phyloP scores from a whole-genome alignment of 1,140 invertebrate species.

The Maconellicoccus hirsutus region DNA sequence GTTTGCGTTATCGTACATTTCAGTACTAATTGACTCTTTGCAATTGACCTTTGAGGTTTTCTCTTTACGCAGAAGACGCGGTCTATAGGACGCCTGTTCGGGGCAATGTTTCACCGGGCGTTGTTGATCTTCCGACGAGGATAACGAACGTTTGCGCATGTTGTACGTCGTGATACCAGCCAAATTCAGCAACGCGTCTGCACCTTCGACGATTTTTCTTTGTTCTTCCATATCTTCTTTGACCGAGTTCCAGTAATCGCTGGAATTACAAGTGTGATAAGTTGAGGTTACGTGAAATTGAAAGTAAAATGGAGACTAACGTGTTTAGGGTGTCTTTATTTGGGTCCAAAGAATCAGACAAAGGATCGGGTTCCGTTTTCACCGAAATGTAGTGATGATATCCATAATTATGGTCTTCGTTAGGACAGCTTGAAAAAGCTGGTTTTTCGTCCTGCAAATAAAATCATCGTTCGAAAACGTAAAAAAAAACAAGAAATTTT shows the following conservation, averaged over 20 bases:
- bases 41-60: constrained; percentile 11
- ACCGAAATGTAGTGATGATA: background rate
- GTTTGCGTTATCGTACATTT: background rate
- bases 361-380: background rate
- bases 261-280: background rate
- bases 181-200: constrained; percentile 58
- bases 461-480: background rate
- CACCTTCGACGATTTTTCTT: constrained; percentile 60
- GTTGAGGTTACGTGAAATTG: background rate
- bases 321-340: background rate
- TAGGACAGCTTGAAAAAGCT: background rate
- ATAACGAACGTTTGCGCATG: constrained; percentile 23
- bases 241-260: constrained; percentile 43
- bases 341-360: background rate
- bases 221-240: constrained; percentile 53
- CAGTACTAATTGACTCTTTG: background rate
- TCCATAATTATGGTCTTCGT: constrained; percentile 15
- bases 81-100: background rate
- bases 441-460: background rate
- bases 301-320: background rate
- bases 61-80: background rate
- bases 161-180: constrained; percentile 43
- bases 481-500: no score
- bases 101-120: background rate
- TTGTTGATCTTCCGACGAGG: background rate